These are phyloP conservation scores for Hylomyscus alleni DNA, from an alignment of 2,797 vertebrate species.

Conservation along the genomic window DNA sequence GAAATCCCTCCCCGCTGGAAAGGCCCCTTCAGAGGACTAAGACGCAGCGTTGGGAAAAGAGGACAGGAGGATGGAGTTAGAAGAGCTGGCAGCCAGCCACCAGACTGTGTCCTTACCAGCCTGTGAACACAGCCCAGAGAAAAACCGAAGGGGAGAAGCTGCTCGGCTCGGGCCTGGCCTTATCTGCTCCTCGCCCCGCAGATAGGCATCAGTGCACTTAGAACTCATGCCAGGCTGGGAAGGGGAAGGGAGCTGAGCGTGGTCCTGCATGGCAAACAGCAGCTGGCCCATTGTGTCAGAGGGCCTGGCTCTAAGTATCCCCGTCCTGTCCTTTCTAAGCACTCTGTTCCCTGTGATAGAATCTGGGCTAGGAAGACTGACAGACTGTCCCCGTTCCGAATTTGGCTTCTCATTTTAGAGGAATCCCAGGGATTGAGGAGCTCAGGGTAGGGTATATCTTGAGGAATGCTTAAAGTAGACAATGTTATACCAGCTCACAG, in stretches of 20 bases:
- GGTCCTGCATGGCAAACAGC: neutral
- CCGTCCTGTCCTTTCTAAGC: neutral
- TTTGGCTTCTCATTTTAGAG: neutral
- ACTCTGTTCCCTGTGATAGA: neutral
- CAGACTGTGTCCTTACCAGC: neutral
- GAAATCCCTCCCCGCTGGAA: neutral
- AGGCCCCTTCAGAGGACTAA: neutral
- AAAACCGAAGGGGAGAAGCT: neutral
- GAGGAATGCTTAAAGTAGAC: neutral
- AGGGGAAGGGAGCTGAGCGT: neutral
- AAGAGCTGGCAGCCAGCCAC: neutral
- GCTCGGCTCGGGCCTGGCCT: neutral
- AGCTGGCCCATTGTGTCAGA: neutral
- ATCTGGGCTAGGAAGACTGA: neutral
- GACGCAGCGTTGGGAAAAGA: neutral
- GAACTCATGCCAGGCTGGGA: neutral
- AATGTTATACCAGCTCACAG: neutral
- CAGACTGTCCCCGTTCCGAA: neutral
- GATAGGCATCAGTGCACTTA: neutral
- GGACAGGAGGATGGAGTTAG: neutral
- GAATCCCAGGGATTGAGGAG: neutral
- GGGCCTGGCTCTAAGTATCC: neutral
- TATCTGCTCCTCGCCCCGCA: neutral
- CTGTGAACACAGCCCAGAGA: conserved; percentile 1
- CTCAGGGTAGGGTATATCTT: neutral